A percentile compares a stretch with the other conserved stretches of the same genome.
Conservation (phyloP, 2,888 invertebrate species). For the Myopa tessellatipennis region DNA sequence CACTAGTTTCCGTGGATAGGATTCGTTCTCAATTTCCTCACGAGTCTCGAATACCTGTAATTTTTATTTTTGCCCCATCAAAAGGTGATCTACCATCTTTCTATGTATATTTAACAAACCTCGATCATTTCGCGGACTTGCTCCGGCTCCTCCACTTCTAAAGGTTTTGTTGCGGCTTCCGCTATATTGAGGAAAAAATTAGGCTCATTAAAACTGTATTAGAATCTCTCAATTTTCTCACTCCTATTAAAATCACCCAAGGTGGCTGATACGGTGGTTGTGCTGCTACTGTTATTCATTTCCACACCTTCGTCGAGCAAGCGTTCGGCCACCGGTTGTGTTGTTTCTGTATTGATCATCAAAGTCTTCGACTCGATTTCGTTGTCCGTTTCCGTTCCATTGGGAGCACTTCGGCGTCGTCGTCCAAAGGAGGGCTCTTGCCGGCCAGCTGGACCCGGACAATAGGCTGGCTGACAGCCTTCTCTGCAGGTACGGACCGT, state of each 20-base stretch:
- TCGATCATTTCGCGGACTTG: conserved; percentile 91
- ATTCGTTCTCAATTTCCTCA: conserved; percentile 76
- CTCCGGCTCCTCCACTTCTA: conserved; percentile 71
- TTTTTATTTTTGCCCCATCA: background rate
- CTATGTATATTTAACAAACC: conserved; percentile 68
- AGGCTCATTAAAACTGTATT: background rate
- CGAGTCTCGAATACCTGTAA: conserved; percentile 83
- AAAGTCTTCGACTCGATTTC: background rate
- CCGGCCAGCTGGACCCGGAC: conserved; percentile 82
- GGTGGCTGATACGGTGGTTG: conserved; percentile 58
- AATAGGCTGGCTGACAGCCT: conserved; percentile 91
- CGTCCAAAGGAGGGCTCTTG: conserved; percentile 86
- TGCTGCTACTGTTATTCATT: conserved; percentile 51
- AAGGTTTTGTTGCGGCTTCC: conserved; percentile 47
- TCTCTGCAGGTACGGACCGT: conserved; percentile 90
- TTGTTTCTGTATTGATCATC: conserved; percentile 12
- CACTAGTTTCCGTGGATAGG: conserved; percentile 73
- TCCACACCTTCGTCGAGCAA: conserved; percentile 56
- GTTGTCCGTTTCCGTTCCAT: conserved; percentile 55
- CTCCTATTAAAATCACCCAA: conserved; percentile 57
- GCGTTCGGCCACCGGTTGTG: conserved; percentile 48
- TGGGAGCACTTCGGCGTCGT: conserved; percentile 69
- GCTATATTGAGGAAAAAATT: conserved; percentile 4
- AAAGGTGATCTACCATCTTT: background rate
- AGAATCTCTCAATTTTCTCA: conserved; percentile 35